Conservation (phyloP, 2,888 invertebrate species). For the Itoplectis maculator region DNA sequence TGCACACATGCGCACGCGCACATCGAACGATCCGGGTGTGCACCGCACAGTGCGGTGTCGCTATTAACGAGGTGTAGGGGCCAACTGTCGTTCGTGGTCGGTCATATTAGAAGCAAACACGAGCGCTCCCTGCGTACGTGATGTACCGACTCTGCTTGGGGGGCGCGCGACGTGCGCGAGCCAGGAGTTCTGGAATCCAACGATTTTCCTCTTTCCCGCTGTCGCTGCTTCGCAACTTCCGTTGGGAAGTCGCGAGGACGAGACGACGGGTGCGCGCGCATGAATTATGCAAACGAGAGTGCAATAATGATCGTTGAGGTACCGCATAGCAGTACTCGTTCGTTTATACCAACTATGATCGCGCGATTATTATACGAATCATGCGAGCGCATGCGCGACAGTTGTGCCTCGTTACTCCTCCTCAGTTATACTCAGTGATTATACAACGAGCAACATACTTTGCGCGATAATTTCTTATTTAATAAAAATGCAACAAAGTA, state of each 20-base stretch:
- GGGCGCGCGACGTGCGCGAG: slow-evolving; percentile 18
- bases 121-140: not conserved
- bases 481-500: not conserved
- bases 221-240: slow-evolving; percentile 39
- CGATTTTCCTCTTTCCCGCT: slow-evolving; percentile 55
- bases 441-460: slow-evolving; percentile 4
- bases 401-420: slow-evolving; percentile 73
- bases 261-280: slow-evolving; percentile 53
- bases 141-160: slow-evolving; percentile 30
- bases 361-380: slow-evolving; percentile 75
- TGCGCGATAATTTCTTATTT: not conserved
- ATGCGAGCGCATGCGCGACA: slow-evolving; percentile 73
- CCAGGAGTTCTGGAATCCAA: slow-evolving; percentile 60
- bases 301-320: slow-evolving; percentile 19
- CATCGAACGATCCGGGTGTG: too few species aligned
- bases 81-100: slow-evolving; percentile 59
- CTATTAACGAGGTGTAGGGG: slow-evolving; percentile 63
- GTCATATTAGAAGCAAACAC: slow-evolving; percentile 38
- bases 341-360: slow-evolving; percentile 31
- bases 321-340: slow-evolving; percentile 23
- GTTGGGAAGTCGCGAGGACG: slow-evolving; percentile 44
- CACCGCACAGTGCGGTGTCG: slow-evolving; percentile 36
- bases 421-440: not conserved
- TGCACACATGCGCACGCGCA: slow-evolving; percentile 5
- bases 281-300: slow-evolving; percentile 62